Percentiles rank a stretch among this genome's conserved stretches.
These are phyloP conservation scores for Elephantulus edwardii DNA, from an alignment of 2,113 vertebrate species.

Conservation along the genomic window DNA sequence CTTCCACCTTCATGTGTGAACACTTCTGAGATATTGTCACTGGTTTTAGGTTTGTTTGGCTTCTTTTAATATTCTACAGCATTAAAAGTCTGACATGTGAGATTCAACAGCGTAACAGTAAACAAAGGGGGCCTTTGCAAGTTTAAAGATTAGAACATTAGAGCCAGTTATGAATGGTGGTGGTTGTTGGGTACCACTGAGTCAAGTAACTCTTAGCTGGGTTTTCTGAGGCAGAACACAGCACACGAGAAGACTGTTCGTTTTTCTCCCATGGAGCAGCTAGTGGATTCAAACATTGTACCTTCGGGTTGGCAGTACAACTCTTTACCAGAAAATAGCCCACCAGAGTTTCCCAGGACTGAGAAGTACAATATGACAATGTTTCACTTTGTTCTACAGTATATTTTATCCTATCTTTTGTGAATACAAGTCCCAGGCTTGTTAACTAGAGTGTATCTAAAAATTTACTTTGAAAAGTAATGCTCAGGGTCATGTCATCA, in stretches of 20 bases:
- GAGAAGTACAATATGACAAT: neutral
- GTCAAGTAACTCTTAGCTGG: no score
- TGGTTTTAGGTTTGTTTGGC: no score
- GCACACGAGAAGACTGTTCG: no score
- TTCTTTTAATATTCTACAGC: constrained; percentile 3
- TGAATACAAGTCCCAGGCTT: neutral
- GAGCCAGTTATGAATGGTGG: no score
- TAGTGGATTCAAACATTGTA: no score
- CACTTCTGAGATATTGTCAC: neutral
- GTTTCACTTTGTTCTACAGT: neutral
- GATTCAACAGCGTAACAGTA: neutral
- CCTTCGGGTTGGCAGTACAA: no score
- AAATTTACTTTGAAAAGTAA: constrained; percentile 15
- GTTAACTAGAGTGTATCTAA: neutral
- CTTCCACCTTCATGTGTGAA: neutral
- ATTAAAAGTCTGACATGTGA: neutral
- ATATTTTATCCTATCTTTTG: constrained; percentile 11
- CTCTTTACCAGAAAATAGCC: no score
- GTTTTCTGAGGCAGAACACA: no score
- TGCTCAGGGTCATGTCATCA: neutral
- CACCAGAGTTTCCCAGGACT: no score
- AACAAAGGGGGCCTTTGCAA: neutral
- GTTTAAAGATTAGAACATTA: neutral
- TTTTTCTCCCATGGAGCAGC: no score
- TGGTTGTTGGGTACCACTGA: no score